Evolutionary conservation across 2,113 vertebrate species (phyloP), one percentile per base, ranked within the genome.

Genomic region (Garra rufa): DNA sequence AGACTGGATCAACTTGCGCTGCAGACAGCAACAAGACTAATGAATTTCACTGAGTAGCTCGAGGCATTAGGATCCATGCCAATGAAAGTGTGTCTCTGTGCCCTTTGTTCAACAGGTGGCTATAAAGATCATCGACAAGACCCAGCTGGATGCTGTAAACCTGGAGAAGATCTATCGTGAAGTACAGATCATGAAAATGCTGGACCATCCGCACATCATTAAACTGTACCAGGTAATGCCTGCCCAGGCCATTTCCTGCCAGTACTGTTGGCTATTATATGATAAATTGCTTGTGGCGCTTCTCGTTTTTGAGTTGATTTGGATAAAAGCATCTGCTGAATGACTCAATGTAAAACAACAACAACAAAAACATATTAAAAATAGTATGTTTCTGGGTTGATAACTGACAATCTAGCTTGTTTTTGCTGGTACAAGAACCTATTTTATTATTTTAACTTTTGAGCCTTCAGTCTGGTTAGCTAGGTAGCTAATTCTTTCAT

Each of bases 111-210:
- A 92, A 76, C 93, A 99, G 98, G 97, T 99, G 92, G 97, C 97
- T 82, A 99, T 99, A 93, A 99, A 99, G 95, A 99, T 99, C 90
- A 99, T 99, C 19, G 97, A 99, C 92, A 99, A 99, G 92, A 98
- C 97, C 86, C 98, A 99, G 90, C 95, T 99, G 92, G 97, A 99
- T 90, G 96, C 96, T 57, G 96, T 99, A 82, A 99, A 99, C 85
- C 93, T 99, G 93, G 97, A 99, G 94, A 99, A 99, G 92, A 98
- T 98, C 92, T 99, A 98, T 92, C 93, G 98, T 86, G 98, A 99
- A 89, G 97, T 99, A 78, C 96, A 99, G 92, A 98, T 99, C 90
- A 99, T 99, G 97, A 99, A 98, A 90, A 95, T 99, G 96, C 94
- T 98, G 78, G 96, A 99, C 92, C 98, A 99, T 85, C 97, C 97